Percentiles rank a stretch among this genome's conserved stretches.
Evolutionary conservation across 2,888 invertebrate species (phyloP).

Genomic region (Andrena bucephala): DNA sequence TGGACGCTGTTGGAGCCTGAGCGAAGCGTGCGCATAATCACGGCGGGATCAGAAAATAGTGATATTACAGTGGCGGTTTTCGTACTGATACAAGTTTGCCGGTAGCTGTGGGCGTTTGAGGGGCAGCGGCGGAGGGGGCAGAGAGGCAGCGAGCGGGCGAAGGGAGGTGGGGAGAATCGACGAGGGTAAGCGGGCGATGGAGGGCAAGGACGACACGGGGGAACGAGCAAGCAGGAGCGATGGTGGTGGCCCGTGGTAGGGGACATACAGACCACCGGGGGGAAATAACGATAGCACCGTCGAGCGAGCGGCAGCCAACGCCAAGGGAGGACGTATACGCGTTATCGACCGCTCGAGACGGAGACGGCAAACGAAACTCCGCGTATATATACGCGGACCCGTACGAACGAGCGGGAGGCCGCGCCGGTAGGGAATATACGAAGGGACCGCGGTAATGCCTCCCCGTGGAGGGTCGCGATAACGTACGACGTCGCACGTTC

Average conservation of each 20-base stretch:
- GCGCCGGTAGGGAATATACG: slow-evolving; percentile 65
- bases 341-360: slow-evolving; percentile 72
- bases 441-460: slow-evolving; percentile 66
- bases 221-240: slow-evolving; percentile 41
- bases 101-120: background rate
- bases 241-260: slow-evolving; percentile 54
- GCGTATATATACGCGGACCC: slow-evolving; percentile 32
- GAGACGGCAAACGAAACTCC: slow-evolving; percentile 66
- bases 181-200: slow-evolving; percentile 55
- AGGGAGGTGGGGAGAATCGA: slow-evolving; percentile 32
- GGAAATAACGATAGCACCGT: slow-evolving; percentile 77
- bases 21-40: background rate
- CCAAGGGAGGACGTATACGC: slow-evolving; percentile 76
- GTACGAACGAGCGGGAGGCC: slow-evolving; percentile 55
- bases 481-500: slow-evolving; percentile 72
- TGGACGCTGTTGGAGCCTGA: too few species aligned
- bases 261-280: slow-evolving; percentile 66
- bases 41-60: slow-evolving; percentile 16
- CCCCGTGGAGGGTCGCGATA: slow-evolving; percentile 68
- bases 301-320: slow-evolving; percentile 72
- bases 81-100: slow-evolving; percentile 26
- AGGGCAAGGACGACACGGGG: slow-evolving; percentile 53
- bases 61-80: slow-evolving; percentile 37
- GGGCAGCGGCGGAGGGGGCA: background rate
- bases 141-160: slow-evolving; percentile 1